These are phyloP conservation scores for Clanis bilineata DNA, from an alignment of 2,888 invertebrate species.

Conservation along the genomic window DNA sequence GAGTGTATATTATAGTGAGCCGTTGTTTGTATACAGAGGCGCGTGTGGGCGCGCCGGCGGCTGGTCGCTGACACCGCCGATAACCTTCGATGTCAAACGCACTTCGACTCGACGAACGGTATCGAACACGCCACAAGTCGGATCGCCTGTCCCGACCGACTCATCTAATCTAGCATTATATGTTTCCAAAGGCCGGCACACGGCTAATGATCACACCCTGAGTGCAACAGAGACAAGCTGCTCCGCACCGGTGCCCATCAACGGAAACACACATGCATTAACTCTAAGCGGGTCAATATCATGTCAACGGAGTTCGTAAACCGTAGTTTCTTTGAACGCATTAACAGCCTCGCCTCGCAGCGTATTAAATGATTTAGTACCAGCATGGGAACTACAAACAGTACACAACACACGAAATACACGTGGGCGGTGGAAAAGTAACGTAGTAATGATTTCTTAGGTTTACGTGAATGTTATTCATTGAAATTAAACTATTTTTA, in stretches of 20 bases:
- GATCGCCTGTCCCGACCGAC: constrained; percentile 1
- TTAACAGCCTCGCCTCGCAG: not conserved
- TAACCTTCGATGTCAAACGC: constrained; percentile 79
- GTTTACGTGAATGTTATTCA: too few relatives aligned
- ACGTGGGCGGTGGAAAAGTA: constrained; percentile 3
- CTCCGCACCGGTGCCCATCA: not conserved
- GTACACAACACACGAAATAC: not conserved
- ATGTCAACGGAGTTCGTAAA: constrained; percentile 14
- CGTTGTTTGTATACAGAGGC: constrained; percentile 69
- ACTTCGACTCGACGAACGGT: constrained; percentile 55
- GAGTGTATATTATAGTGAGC: constrained; percentile 37
- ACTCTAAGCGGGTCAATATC: constrained; percentile 14
- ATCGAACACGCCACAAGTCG: constrained; percentile 13
- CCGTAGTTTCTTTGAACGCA: constrained; percentile 12
- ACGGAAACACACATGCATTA: constrained; percentile 3
- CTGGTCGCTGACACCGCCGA: constrained; percentile 79
- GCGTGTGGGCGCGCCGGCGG: constrained; percentile 68
- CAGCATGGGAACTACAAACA: constrained; percentile 13
- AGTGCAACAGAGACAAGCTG: not conserved
- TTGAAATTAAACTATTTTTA: too few relatives aligned
- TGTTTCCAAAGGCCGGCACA: not conserved
- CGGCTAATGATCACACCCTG: not conserved
- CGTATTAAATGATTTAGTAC: constrained; percentile 7
- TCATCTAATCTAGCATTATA: constrained; percentile 2
- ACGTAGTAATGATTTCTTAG: too few relatives aligned